A percentile compares a stretch with the other conserved stretches of the same genome.
phyloP scores from a whole-genome alignment of 2,888 invertebrate genomes.

The Drosophila pegasa region DNA sequence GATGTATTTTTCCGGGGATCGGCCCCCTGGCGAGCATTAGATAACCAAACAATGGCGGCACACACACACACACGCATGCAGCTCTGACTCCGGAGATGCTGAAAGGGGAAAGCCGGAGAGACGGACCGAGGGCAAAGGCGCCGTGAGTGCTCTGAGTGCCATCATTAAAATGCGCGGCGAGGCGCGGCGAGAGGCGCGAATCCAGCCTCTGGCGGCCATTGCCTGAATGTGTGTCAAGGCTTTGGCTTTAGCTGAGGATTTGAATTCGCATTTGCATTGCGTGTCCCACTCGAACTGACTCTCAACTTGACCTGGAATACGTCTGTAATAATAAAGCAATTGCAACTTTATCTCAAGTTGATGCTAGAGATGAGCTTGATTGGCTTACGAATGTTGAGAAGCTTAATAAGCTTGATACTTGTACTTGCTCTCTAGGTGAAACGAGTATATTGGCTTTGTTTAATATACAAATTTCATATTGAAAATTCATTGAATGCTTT shows the following conservation, averaged over 20 bases:
- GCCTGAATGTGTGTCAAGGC: slow-evolving; percentile 37
- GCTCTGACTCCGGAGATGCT: slow-evolving; percentile 31
- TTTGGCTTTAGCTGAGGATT: slow-evolving; percentile 3
- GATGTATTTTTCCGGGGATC: slow-evolving; percentile 58
- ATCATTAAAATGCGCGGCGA: slow-evolving; percentile 37
- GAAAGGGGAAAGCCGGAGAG: too few relatives aligned
- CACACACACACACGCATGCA: slow-evolving; percentile 18
- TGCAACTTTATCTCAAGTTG: too few relatives aligned
- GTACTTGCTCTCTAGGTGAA: too few relatives aligned
- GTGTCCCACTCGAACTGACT: background rate
- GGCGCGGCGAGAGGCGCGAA: background rate
- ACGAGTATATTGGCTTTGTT: too few relatives aligned
- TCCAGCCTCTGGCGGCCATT: slow-evolving; percentile 38
- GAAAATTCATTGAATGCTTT: too few relatives aligned
- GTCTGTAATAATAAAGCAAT: too few relatives aligned
- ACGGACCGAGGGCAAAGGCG: too few relatives aligned
- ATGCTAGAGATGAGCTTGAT: too few relatives aligned
- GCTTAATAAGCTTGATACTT: too few relatives aligned
- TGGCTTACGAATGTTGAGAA: too few relatives aligned
- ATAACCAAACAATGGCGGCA: slow-evolving; percentile 70
- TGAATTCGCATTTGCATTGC: background rate
- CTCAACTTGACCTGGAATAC: background rate
- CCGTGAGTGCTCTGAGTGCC: slow-evolving; percentile 36
- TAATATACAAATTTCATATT: too few relatives aligned
- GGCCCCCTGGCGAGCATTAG: slow-evolving; percentile 59